Evolutionary conservation across 2,113 vertebrate genomes (phyloP).

Genomic region (Neogale vison): DNA sequence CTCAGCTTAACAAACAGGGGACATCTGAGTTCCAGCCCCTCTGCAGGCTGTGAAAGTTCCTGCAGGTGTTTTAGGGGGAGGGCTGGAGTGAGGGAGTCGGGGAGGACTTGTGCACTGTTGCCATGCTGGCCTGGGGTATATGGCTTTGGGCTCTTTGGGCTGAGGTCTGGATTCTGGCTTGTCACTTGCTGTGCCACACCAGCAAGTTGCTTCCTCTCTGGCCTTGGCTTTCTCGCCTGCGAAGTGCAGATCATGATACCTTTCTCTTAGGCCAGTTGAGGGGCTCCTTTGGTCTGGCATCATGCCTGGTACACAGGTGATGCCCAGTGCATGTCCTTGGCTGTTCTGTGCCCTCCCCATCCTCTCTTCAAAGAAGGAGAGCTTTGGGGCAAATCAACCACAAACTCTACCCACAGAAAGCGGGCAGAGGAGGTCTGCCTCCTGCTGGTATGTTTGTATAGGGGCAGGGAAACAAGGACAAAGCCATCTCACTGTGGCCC

Average conservation of each 20-base stretch:
- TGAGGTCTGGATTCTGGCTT: background rate
- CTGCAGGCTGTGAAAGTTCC: background rate
- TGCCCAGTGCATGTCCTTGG: background rate
- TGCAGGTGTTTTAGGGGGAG: background rate
- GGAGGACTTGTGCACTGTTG: background rate
- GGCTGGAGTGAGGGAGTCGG: too few species aligned
- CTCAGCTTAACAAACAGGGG: background rate
- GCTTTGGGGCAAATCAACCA: background rate
- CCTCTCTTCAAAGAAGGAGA: background rate
- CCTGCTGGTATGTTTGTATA: background rate
- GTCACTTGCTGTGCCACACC: background rate
- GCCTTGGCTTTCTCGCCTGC: background rate
- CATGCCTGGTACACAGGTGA: background rate
- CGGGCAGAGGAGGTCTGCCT: background rate
- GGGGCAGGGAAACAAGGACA: background rate
- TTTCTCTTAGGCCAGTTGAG: background rate
- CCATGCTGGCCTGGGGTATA: background rate
- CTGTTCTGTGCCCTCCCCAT: background rate
- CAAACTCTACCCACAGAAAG: background rate
- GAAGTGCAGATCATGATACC: background rate
- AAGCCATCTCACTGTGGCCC: background rate
- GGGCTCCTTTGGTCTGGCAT: background rate
- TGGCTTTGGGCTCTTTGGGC: background rate
- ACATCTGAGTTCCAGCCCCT: background rate
- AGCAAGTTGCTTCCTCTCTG: background rate